Evolutionary conservation across 1,140 invertebrate species (phyloP), one percentile per base, ranked within the genome.

Genomic region (Neuroterus valhalla): DNA sequence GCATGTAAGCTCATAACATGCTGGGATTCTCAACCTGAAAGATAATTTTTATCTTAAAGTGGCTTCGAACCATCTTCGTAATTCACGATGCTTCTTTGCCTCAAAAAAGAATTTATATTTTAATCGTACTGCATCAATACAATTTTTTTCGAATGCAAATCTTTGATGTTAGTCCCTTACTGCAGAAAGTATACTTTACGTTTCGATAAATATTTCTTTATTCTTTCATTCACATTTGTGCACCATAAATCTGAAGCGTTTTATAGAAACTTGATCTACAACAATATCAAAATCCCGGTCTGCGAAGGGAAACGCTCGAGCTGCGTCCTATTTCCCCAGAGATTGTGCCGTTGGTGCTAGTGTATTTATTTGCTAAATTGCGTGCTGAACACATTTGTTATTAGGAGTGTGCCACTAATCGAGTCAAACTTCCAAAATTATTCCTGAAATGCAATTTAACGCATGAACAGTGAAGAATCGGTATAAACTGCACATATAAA

Each of bases 371-470:
- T 62, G 26, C 31, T 62, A n/a, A 62, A 62, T 62, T 62, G 26
- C 55, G 23, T 62, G 55, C 31, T 62, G n/a, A 62, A 26, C 21
- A 62, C 55, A 62, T 62, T 62, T 62, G 26, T 62, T 62, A 62
- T 62, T 62, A 62, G 31, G 23, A 62, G 55, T n/a, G 21, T 11
- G 23, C n/a, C 23, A 62, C 14, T 62, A 62, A 62, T 62, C 55
- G 55, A 62, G 55, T 23, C 23, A 62, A 62, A 62, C 12, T 62
- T 62, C 31, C 11, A 62, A 62, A 55, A 62, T n/a, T 62, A 62
- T 62, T 55, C 52, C 19, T 26, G 1, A 62, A 62, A n/a, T 26
- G 52, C 52, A 62, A 62, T 62, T 62, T 62, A 62, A 26, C 26
- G 52, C 52, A 26, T 62, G 52, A 31, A 10, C 26, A 21, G 15